Base-by-base conservation (phyloP, 2,888 invertebrate species). In the Exephanes ischioxanthus region DNA sequence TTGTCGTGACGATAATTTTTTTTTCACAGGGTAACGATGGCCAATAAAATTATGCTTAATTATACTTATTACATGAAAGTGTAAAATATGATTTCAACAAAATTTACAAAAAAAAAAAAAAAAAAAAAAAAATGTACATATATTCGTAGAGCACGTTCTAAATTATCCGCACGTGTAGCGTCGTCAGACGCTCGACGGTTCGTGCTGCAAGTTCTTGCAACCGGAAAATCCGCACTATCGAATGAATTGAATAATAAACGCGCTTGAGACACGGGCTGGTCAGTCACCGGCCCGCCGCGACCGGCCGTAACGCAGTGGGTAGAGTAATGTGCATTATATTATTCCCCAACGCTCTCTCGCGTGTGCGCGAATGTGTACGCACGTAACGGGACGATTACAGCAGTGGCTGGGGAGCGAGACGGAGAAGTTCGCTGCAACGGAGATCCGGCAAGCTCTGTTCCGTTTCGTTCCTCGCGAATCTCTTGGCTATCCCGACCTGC, bases 201-300 rank as follows among this genome's bases (percentile, higher is more conserved):
- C 45, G 45, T 45, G 45, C 16, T 0, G 2, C 45, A 3, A 48
- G 45, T 48, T 48, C 16, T 2, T 48, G 45, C 45, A 41, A 11
- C 77, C 77, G 84, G 84, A 81, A 84, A 81, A 78, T 81, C 81
- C 73, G 68, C 73, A 73, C 68, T 73, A 70, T 73, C 55, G 73
- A 45, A 81, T 81, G 78, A 11, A 78, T 78, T 22, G 67, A 75
- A 84, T 81, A 61, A 48, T 77, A 78, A 78, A 33, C 51, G 14
- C 53, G 22, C 19, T 58, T 67, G 80, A 76, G 14, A 37, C 41
- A 78, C 48, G 71, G 72, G 37, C 48, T 26, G 30, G 19, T 70
- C 30, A 26, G 16, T 63, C 48, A 14, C n/a, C 33, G 16, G 3
- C 1, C 19, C 1, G 26, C 9, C 7, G 51, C 19, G 16, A 16